These are phyloP conservation scores for Drosophila ustulata DNA, from an alignment of 2,888 invertebrate genomes.

Conservation along the genomic window DNA sequence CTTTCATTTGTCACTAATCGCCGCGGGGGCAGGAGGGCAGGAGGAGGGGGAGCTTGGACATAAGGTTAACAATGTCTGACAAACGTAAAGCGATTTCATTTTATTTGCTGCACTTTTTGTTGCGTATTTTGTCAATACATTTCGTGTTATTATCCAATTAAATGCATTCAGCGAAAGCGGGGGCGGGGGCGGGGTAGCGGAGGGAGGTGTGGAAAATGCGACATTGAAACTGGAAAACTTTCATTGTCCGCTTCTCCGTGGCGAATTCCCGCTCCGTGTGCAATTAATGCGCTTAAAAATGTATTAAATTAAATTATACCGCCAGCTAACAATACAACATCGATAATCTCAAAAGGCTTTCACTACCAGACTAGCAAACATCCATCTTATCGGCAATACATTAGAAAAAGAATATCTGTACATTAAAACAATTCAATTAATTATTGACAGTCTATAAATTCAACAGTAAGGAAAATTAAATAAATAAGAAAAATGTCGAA, in stretches of 20 bases:
- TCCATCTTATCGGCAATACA: too few relatives aligned
- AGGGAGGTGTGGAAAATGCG: neutral
- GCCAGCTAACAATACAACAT: too few relatives aligned
- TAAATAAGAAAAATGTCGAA: too few relatives aligned
- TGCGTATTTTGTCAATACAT: slow-evolving; percentile 34
- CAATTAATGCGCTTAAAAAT: slow-evolving; percentile 69
- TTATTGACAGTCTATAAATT: too few relatives aligned
- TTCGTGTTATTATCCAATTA: slow-evolving; percentile 47
- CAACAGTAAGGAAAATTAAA: too few relatives aligned
- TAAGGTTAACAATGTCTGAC: slow-evolving; percentile 28
- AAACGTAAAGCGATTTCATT: slow-evolving; percentile 39
- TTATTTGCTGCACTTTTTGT: slow-evolving; percentile 33
- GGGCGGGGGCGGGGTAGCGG: too few relatives aligned
- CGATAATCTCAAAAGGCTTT: too few relatives aligned
- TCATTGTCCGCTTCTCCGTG: neutral
- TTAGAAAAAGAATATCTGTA: too few relatives aligned
- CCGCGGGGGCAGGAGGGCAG: too few relatives aligned
- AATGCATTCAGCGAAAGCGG: slow-evolving; percentile 1
- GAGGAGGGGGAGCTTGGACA: neutral
- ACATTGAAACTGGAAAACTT: neutral
- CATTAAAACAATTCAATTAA: too few relatives aligned
- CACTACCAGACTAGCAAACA: too few relatives aligned
- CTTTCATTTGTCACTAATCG: slow-evolving; percentile 41
- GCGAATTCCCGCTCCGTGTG: slow-evolving; percentile 10
- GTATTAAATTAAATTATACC: slow-evolving; percentile 57